Conservation (phyloP, 2,113 vertebrate genomes). For the Mormoops blainvillei region DNA sequence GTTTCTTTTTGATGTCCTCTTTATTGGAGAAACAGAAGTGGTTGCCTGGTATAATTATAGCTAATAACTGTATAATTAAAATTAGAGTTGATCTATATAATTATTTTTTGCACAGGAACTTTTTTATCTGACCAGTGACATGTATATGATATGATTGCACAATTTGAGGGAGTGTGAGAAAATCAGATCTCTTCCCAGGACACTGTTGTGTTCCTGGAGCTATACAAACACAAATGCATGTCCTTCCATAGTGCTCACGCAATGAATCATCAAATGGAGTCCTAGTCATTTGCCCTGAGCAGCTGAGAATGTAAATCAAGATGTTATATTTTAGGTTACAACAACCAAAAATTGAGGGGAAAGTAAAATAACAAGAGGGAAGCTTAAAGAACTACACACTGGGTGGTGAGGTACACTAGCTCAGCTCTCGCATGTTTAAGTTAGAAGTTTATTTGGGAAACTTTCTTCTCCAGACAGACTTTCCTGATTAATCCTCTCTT, state of each 20-base stretch:
- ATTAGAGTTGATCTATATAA: neutral
- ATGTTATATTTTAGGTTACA: neutral
- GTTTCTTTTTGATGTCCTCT: constrained; percentile 31
- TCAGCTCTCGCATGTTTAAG: neutral
- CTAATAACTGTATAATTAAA: neutral
- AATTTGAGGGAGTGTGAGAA: neutral
- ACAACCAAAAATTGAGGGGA: neutral
- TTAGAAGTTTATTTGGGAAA: neutral
- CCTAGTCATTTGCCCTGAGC: neutral
- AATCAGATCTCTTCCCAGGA: neutral
- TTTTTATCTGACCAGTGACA: neutral
- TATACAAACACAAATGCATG: neutral
- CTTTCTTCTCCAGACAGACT: neutral
- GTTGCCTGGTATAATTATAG: neutral
- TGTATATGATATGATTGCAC: neutral
- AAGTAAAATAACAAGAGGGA: neutral
- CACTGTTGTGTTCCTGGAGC: neutral
- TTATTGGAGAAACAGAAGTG: constrained; percentile 20
- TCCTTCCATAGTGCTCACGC: neutral
- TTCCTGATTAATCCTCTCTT: neutral
- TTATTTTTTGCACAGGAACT: neutral
- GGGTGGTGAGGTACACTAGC: neutral
- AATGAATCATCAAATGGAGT: neutral
- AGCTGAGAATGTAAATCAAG: neutral
- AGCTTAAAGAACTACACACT: neutral